These are phyloP conservation scores for Lophura nycthemera DNA, from an alignment of 2,113 vertebrate species.

Conservation along the genomic window DNA sequence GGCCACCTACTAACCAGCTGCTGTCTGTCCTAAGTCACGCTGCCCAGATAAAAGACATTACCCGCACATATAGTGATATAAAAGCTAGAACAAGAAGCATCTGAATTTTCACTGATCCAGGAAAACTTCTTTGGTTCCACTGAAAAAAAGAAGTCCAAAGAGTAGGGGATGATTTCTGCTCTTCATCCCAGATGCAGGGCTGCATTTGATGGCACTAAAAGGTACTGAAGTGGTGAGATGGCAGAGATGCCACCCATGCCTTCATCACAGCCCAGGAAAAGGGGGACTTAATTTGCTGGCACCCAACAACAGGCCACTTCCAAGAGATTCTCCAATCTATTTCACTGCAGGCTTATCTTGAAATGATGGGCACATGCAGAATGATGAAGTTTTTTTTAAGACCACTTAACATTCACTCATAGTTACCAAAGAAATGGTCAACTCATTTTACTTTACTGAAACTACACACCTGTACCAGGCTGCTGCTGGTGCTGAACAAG, in stretches of 20 bases:
- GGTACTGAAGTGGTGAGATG: background rate
- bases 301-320: background rate
- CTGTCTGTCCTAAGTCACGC: background rate
- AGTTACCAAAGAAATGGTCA: background rate
- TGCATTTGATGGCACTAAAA: background rate
- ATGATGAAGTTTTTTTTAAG: background rate
- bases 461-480: background rate
- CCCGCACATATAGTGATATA: background rate
- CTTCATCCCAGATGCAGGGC: background rate
- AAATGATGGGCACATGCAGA: background rate
- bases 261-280: background rate
- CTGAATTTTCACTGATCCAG: background rate
- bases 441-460: background rate
- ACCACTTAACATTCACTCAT: background rate
- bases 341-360: background rate
- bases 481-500: background rate
- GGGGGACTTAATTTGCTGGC: background rate
- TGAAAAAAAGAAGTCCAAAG: background rate
- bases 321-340: background rate
- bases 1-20: background rate
- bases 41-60: background rate
- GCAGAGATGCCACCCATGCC: background rate
- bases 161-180: background rate
- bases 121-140: background rate
- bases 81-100: background rate